Evolutionary conservation across 1,140 invertebrate species (phyloP).

Genomic region (Magallana gigas): DNA sequence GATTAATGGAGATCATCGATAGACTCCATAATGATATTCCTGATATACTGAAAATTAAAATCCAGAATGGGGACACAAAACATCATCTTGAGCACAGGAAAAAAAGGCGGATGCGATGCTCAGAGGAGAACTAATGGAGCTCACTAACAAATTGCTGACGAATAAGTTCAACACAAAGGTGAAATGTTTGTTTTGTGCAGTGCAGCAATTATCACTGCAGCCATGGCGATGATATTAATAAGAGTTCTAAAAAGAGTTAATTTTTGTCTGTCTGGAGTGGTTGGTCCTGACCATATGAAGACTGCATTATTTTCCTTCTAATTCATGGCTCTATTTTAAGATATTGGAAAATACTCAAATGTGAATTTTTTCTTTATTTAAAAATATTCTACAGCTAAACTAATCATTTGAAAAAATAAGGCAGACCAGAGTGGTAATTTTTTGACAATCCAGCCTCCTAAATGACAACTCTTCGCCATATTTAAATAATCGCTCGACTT

Average conservation of each 20-base stretch:
- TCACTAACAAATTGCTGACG: neutral
- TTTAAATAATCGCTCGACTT: no score
- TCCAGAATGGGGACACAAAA: neutral
- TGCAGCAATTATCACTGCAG: neutral
- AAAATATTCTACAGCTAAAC: no score
- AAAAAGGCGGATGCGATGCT: neutral
- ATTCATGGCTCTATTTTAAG: no score
- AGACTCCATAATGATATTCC: neutral
- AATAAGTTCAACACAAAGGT: conserved; percentile 3
- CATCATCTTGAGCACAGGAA: neutral
- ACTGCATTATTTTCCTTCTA: no score
- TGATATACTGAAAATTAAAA: neutral
- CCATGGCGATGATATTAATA: neutral
- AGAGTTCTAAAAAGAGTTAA: neutral
- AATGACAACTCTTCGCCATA: no score
- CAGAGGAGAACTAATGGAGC: neutral
- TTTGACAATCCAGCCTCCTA: no score
- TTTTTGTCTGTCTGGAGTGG: no score
- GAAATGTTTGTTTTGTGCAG: neutral
- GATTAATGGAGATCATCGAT: neutral
- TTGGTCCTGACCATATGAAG: no score
- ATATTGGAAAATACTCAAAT: no score
- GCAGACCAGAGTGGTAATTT: no score
- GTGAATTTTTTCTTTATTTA: no score
- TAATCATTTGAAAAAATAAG: no score